A percentile compares a stretch with the other conserved stretches of the same genome.
phyloP scores from a whole-genome alignment of 2,113 vertebrate genomes.

The Paratilapia polleni region DNA sequence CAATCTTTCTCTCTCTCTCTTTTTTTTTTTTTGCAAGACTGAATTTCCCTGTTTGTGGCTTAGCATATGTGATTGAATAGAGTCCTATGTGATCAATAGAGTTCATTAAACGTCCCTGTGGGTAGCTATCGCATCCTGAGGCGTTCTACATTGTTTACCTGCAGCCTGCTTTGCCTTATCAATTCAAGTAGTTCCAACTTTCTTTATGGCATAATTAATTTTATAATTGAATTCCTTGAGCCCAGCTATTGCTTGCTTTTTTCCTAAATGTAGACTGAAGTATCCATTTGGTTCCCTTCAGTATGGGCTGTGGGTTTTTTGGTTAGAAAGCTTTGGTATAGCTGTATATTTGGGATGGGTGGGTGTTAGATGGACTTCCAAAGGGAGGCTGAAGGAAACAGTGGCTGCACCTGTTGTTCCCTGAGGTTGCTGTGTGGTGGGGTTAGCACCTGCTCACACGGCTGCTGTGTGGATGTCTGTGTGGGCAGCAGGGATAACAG shows the following conservation, averaged over 20 bases:
- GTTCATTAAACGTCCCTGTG: conserved; percentile 71
- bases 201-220: conserved; percentile 54
- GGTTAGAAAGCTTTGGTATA: conserved; percentile 23
- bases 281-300: conserved; percentile 26
- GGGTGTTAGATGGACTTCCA: conserved; percentile 51
- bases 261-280: conserved; percentile 13
- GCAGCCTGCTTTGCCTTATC: conserved; percentile 28
- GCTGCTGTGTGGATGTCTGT: conserved; percentile 79
- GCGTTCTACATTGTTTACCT: conserved; percentile 63
- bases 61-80: conserved; percentile 71
- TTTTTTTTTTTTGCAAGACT: conserved; percentile 24
- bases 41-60: conserved; percentile 55
- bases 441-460: conserved; percentile 79
- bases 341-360: conserved; percentile 52
- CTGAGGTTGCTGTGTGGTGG: conserved; percentile 68
- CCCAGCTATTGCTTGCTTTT: conserved; percentile 15
- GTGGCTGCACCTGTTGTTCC: conserved; percentile 79
- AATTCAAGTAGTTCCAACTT: conserved; percentile 54
- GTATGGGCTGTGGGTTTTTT: conserved; percentile 19
- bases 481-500: conserved; percentile 75
- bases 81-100: conserved; percentile 72
- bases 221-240: conserved; percentile 42
- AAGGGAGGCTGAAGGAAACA: conserved; percentile 58
- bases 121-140: conserved; percentile 44
- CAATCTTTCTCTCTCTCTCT: conserved; percentile 15